Base-by-base conservation (phyloP, 64 coral and sea anemone genomes). In the Stichodactyla helianthus region DNA sequence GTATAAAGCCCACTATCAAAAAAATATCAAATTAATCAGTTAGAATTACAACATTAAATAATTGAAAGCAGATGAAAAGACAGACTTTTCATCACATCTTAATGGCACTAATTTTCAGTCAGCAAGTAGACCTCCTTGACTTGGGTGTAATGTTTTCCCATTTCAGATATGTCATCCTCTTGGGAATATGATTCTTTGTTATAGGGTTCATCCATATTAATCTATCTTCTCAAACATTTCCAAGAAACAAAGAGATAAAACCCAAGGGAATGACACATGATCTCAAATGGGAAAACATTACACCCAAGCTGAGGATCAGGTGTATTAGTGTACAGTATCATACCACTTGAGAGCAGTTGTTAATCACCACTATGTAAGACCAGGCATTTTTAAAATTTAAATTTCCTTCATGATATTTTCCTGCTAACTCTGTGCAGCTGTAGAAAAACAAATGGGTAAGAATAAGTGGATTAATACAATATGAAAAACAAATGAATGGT, bases 311-410 rank as follows among this genome's bases (percentile, higher is more conserved):
- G 6, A 80, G 1, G 52, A 80, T 27, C 22, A 51, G 22, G 52
- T 52, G 18, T 51, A 7, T 80, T 18, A 13, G 25, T 74, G 9
- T 31, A 1, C n/a, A 82, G 44, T 20, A 59, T 84, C 92, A 59
- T 92, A 98, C 95, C 95, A 98, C 93, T 90, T 98, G 95, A 22
- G 95, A 98, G 51, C 93, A 98, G 84, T 98, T 98, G 62, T 94
- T 98, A 74, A 98, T 98, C 10, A 98, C 84, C 52, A 98, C 95
- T 77, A 98, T 94, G 51, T 98, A 98, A 20, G 89, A 87, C 95
- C 95, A 98, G 2, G 89, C 92, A 74, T 93, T 87, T 79, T 89
- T 92, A 71, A 98, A 98, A 64, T 81, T 89, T 59, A 98, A 84
- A 79, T 98, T 94, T 77, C 95, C 95, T 54, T 91, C 95, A 85